Evolutionary conservation across 2,888 invertebrate species (phyloP).

Genomic region (Hirtodrosophila trivittata): DNA sequence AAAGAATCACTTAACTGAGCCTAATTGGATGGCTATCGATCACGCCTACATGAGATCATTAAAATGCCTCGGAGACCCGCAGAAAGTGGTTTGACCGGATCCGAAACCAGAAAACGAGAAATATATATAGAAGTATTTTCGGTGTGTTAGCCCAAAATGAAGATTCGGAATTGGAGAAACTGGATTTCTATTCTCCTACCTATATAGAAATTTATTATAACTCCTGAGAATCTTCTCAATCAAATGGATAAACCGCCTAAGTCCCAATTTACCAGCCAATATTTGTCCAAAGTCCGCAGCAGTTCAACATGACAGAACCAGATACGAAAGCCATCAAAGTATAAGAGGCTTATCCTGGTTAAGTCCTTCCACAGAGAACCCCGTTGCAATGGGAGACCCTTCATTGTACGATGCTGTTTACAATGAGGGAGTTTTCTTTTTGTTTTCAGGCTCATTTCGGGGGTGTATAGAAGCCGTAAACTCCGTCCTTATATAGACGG

Average conservation of each 20-base stretch:
- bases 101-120: background rate
- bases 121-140: background rate
- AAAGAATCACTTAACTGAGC: constrained; percentile 1
- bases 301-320: constrained; percentile 10
- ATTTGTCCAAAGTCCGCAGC: background rate
- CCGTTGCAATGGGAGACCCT: too few relatives aligned
- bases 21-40: constrained; percentile 37
- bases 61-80: constrained; percentile 8
- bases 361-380: constrained; percentile 12
- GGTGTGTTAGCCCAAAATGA: constrained; percentile 8
- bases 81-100: constrained; percentile 26
- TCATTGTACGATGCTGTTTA: constrained; percentile 15
- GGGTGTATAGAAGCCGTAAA: background rate
- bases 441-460: background rate
- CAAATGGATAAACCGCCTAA: too few relatives aligned
- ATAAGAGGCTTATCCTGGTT: constrained; percentile 55
- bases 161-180: too few relatives aligned
- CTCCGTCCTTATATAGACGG: too few relatives aligned
- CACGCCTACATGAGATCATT: constrained; percentile 42
- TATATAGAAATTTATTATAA: too few relatives aligned
- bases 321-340: constrained; percentile 20
- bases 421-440: constrained; percentile 31
- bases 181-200: too few relatives aligned
- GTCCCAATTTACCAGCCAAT: too few relatives aligned
- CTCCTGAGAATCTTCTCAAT: too few relatives aligned